phyloP scores from a whole-genome alignment of 2,797 vertebrate genomes.

The Sebastes itinus region DNA sequence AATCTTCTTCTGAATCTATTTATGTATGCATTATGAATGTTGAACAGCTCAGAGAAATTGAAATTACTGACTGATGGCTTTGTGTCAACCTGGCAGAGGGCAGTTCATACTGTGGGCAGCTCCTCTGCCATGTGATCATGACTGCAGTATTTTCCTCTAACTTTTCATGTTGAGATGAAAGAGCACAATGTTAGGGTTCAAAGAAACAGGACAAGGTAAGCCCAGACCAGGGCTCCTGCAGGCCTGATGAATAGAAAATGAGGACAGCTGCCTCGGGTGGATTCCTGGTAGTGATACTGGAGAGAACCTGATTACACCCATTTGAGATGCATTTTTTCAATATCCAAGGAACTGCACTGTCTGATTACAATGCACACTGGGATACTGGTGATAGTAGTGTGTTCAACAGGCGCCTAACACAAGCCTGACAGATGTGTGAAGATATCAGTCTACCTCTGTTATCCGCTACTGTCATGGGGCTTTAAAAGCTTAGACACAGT shows the following conservation, averaged over 20 bases:
- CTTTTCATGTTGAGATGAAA: conserved; percentile 28
- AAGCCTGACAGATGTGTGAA: conserved; percentile 20
- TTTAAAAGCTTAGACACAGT: conserved; percentile 31
- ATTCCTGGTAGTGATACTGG: conserved; percentile 25
- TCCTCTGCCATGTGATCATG: background rate
- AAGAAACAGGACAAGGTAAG: conserved; percentile 32
- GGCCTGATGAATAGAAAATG: conserved; percentile 27
- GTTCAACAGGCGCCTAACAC: conserved; percentile 4
- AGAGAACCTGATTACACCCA: conserved; percentile 12
- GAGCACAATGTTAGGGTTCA: conserved; percentile 36
- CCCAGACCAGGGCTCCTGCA: conserved; percentile 13
- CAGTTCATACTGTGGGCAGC: background rate
- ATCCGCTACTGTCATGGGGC: background rate
- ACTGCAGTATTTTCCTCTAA: background rate
- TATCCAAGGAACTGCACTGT: conserved; percentile 1
- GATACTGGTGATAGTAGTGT: background rate
- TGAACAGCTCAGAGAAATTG: background rate
- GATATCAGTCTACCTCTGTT: background rate
- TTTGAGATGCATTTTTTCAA: background rate
- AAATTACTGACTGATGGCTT: background rate
- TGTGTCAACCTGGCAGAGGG: background rate
- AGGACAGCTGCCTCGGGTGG: conserved; percentile 16
- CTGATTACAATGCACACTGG: conserved; percentile 19
- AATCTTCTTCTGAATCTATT: background rate
- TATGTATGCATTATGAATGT: background rate